Percentiles rank a stretch among this genome's conserved stretches.
Conservation (phyloP, 2,888 invertebrate genomes). For the Mantis religiosa region DNA sequence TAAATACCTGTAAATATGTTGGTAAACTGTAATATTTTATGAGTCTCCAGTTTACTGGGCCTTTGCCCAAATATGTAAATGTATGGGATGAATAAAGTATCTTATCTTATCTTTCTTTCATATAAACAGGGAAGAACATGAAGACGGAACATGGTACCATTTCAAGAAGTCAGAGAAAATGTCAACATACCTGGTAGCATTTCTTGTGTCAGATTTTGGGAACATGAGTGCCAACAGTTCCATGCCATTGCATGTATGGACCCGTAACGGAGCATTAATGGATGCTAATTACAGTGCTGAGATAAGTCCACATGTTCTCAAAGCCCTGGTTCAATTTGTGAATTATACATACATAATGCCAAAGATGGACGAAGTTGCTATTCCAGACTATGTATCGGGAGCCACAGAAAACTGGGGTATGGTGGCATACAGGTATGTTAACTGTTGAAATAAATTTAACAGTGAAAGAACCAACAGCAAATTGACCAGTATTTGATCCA, state of each 20-base stretch:
- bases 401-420: constrained; percentile 73
- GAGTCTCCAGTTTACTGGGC: no score
- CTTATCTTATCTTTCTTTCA: no score
- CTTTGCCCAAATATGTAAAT: no score
- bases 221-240: neutral
- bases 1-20: no score
- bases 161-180: constrained; percentile 55
- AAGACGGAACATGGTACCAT: neutral
- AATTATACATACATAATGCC: constrained; percentile 43
- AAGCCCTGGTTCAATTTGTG: constrained; percentile 43
- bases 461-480: no score
- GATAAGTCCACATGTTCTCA: constrained; percentile 41
- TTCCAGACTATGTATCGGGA: constrained; percentile 40
- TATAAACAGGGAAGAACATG: no score
- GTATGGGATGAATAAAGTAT: no score
- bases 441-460: no score
- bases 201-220: constrained; percentile 37
- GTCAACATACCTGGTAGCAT: constrained; percentile 58
- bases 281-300: constrained; percentile 47
- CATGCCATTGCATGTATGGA: constrained; percentile 15
- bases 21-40: no score
- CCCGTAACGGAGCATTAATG: constrained; percentile 27
- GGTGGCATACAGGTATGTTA: constrained; percentile 62
- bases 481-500: no score
- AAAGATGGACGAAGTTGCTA: constrained; percentile 48